Evolutionary conservation across 2,888 invertebrate species (phyloP), one percentile per base, ranked within the genome.

Genomic region (Candidula unifasciata): DNA sequence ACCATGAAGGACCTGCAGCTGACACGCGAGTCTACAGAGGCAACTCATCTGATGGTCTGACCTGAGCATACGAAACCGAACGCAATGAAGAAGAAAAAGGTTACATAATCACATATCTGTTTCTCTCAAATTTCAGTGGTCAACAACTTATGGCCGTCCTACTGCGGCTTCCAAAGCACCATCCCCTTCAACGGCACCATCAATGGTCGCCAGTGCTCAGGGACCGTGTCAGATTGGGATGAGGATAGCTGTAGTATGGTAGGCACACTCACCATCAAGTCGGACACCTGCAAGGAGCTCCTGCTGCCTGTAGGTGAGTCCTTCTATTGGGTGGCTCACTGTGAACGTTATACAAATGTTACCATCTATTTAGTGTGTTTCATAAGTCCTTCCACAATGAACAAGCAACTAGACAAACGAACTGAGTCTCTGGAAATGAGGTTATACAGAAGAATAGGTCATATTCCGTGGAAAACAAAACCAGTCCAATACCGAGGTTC

Each of bases 141-240:
- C 16, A 88, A 89, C 33, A 82, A 85, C 8, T 87, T 91, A 27
- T 90, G 90, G 89, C 89, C 89, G 10, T 88, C 88, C 24, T 90
- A 88, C 74, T 93, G 93, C 86, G 92, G 92, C 1, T 86, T 93
- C 64, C 88, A 89, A 21, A 89, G 91, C 52, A 86, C 87, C 21
- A 89, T 91, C 13, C 91, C 90, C 21, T 90, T 92, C 86, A 90
- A 90, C 82, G 92, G 91, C 3, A 90, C 89, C 10, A 88, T 90
- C 54, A 88, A 88, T 27, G 91, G 90, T 1, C 87, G 89, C 57
- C 83, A 84, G 21, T 93, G 93, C 79, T 86, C 87, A 13, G 93
- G 92, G 3, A 88, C 87, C 8, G 87, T 92, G 8, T 91, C 92
- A 16, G 92, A 93, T 88, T 92, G 92, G 92, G 91, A 92, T 78